Percentiles rank a stretch among this genome's conserved stretches.
These are phyloP conservation scores for Drosophila borborema DNA, from an alignment of 2,888 invertebrate species.

Conservation along the genomic window DNA sequence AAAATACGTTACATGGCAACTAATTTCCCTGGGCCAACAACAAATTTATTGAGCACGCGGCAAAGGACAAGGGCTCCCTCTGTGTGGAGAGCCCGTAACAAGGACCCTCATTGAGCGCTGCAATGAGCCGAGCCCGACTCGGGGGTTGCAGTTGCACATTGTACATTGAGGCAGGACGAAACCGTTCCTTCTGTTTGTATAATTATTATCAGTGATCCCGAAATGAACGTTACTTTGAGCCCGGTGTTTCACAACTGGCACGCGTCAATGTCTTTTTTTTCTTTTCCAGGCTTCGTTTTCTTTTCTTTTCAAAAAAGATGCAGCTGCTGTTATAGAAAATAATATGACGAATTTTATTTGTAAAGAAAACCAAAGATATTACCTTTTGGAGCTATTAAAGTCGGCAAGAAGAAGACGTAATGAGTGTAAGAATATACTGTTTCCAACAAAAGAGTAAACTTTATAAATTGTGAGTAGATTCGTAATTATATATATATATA, in stretches of 20 bases:
- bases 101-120: constrained; percentile 52
- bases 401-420: too few relatives aligned
- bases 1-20: constrained; percentile 58
- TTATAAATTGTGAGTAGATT: background rate
- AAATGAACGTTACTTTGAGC: constrained; percentile 73
- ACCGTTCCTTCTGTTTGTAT: constrained; percentile 45
- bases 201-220: constrained; percentile 76
- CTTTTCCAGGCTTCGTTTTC: constrained; percentile 10
- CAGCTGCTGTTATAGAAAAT: constrained; percentile 44
- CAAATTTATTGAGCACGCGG: constrained; percentile 54
- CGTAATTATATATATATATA: background rate
- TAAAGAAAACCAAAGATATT: background rate
- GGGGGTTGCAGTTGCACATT: constrained; percentile 61
- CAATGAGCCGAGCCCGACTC: constrained; percentile 43
- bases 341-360: constrained; percentile 13
- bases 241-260: constrained; percentile 68
- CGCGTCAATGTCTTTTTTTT: constrained; percentile 58
- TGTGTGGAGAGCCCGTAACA: constrained; percentile 30
- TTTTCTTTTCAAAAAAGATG: constrained; percentile 11
- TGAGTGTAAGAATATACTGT: background rate
- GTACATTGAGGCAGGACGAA: constrained; percentile 37
- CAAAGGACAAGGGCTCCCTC: constrained; percentile 44
- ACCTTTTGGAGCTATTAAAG: background rate
- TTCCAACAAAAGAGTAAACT: too few relatives aligned
- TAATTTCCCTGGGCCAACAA: constrained; percentile 59